Conservation (phyloP, 2,797 vertebrate species). For the Odontamblyopus lacepedii region DNA sequence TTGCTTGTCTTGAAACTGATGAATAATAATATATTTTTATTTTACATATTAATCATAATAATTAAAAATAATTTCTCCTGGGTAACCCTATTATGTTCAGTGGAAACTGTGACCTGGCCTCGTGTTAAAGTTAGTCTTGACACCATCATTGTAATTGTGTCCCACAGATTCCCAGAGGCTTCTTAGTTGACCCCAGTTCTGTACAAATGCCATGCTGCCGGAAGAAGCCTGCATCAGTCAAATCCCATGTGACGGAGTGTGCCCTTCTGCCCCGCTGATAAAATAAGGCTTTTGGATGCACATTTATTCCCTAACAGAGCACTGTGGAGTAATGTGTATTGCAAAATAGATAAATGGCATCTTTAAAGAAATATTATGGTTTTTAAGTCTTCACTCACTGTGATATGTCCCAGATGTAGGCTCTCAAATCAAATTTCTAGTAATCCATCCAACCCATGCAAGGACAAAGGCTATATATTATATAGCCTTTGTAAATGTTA, state of each 20-base stretch:
- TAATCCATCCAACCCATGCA: not conserved
- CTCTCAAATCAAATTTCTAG: not conserved
- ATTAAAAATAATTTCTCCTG: not conserved
- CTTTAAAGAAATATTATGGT: not conserved
- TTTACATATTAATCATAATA: no score
- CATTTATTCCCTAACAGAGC: constrained; percentile 5
- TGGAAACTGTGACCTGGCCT: constrained; percentile 22
- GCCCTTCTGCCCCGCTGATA: constrained; percentile 47
- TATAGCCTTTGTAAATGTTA: not conserved
- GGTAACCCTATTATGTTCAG: not conserved
- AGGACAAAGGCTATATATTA: no score
- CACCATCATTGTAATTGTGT: constrained; percentile 50
- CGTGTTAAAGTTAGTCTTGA: constrained; percentile 64
- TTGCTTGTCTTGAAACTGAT: no score
- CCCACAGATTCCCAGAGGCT: constrained; percentile 54
- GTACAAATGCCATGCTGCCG: constrained; percentile 68
- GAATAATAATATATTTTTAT: no score
- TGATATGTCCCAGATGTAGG: not conserved
- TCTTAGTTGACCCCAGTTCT: constrained; percentile 58
- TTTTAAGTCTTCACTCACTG: constrained; percentile 1
- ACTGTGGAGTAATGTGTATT: not conserved
- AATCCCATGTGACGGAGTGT: constrained; percentile 58
- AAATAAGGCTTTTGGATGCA: constrained; percentile 44
- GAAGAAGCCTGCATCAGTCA: constrained; percentile 57
- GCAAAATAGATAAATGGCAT: not conserved